A percentile compares a stretch with the other conserved stretches of the same genome.
Evolutionary conservation across 2,113 vertebrate genomes (phyloP).

Genomic region (Synodontis membranacea): DNA sequence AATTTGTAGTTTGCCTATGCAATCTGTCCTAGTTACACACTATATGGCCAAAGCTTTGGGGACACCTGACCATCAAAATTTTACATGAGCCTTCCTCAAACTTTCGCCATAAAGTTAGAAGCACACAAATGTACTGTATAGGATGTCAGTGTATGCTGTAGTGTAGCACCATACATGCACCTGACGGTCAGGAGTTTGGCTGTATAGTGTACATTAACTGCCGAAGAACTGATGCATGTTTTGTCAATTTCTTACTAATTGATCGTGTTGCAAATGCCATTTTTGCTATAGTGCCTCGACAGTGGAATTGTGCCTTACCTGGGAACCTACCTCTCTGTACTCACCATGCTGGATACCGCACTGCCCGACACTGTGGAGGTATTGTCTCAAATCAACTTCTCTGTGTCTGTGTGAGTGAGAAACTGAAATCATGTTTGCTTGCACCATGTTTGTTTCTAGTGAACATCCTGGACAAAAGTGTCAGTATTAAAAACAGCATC

Average conservation of each 20-base stretch:
- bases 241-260: background rate
- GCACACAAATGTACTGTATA: background rate
- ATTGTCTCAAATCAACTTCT: slow-evolving; percentile 33
- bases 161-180: background rate
- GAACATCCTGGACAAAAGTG: background rate
- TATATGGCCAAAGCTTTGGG: background rate
- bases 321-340: slow-evolving; percentile 85
- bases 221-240: background rate
- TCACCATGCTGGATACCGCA: slow-evolving; percentile 89
- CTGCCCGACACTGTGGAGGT: slow-evolving; percentile 82
- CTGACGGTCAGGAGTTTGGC: background rate
- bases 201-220: background rate
- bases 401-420: background rate
- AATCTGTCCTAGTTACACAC: background rate
- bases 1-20: background rate
- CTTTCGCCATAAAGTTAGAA: background rate
- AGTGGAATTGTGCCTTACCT: slow-evolving; percentile 82
- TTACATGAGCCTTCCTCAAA: background rate
- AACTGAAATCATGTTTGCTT: background rate
- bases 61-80: background rate
- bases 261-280: background rate
- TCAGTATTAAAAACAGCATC: background rate
- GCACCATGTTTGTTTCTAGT: background rate
- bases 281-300: slow-evolving; percentile 58
- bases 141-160: background rate